A percentile compares a stretch with the other conserved stretches of the same genome.
Evolutionary conservation across 2,888 invertebrate genomes (phyloP).

Genomic region (Cerastoderma edule): DNA sequence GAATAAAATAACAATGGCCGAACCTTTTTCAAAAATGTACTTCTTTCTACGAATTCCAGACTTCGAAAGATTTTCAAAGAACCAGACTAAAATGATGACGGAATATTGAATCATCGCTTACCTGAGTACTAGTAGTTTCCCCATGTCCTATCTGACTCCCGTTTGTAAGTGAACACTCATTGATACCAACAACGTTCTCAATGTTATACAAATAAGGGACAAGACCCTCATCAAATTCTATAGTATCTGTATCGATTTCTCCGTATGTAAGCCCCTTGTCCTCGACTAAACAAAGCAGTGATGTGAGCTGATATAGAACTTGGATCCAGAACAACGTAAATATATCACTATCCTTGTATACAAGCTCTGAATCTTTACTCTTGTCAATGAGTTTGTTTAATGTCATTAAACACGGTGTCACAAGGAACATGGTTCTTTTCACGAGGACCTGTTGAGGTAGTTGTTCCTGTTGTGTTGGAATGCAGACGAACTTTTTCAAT

Average conservation of each 20-base stretch:
- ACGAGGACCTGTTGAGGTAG: constrained; percentile 57
- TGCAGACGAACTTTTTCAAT: constrained; percentile 59
- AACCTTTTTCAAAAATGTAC: too few species aligned
- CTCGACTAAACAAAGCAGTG: constrained; percentile 58
- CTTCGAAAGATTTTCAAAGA: too few species aligned
- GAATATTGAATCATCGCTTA: too few species aligned
- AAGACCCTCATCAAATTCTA: constrained; percentile 63
- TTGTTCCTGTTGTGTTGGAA: constrained; percentile 40
- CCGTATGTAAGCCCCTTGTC: constrained; percentile 60
- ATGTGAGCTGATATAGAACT: constrained; percentile 65
- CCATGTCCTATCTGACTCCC: too few species aligned
- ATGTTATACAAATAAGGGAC: constrained; percentile 10
- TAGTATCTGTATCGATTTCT: constrained; percentile 68
- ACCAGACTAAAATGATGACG: too few species aligned
- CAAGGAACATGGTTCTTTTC: constrained; percentile 63
- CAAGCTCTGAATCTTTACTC: not conserved
- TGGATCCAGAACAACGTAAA: constrained; percentile 53
- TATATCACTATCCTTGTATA: constrained; percentile 33
- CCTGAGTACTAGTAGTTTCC: too few species aligned
- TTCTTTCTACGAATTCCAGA: too few species aligned
- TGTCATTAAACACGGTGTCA: constrained; percentile 46
- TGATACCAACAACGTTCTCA: constrained; percentile 4
- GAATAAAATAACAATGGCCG: too few species aligned
- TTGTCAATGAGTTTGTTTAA: constrained; percentile 23
- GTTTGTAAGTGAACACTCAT: not conserved